A percentile compares a stretch with the other conserved stretches of the same genome.
These are phyloP conservation scores for Aurelia sp. DNA, from an alignment of 30 jellyfish, hydroid and myxozoan genomes.

Conservation along the genomic window DNA sequence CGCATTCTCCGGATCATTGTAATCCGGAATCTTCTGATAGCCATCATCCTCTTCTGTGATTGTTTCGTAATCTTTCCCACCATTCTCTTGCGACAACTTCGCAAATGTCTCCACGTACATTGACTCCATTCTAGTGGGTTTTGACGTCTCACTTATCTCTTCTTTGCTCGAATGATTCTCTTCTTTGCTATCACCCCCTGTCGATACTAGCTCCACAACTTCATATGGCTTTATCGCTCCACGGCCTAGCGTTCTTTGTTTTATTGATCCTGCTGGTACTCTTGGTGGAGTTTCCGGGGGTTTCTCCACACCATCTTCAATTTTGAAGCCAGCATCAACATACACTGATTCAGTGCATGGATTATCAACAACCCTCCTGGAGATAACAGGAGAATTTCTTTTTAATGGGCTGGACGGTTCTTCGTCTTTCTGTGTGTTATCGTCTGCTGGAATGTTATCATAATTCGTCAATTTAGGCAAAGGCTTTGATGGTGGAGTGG, in stretches of 20 bases:
- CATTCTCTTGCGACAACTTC: background rate
- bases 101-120: slow-evolving; percentile 57
- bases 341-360: slow-evolving; percentile 29
- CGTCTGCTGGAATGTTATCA: too few species aligned
- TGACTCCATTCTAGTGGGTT: slow-evolving; percentile 42
- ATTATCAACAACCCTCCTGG: background rate
- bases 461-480: too few species aligned
- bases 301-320: background rate
- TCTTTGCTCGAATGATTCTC: background rate
- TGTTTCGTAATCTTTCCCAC: background rate
- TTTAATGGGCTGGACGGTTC: background rate
- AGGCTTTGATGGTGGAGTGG: too few species aligned
- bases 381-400: background rate
- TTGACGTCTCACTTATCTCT: background rate
- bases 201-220: slow-evolving; percentile 27
- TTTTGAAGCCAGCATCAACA: slow-evolving; percentile 33
- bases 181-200: slow-evolving; percentile 1
- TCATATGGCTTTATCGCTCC: slow-evolving; percentile 71
- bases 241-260: slow-evolving; percentile 67
- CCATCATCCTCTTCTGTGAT: slow-evolving; percentile 16
- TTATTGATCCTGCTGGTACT: slow-evolving; percentile 15
- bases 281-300: background rate
- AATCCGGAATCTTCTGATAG: slow-evolving; percentile 44
- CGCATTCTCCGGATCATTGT: background rate
- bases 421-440: too few species aligned